These are phyloP conservation scores for Drosophila pseudoananassae DNA, from an alignment of 1,140 invertebrate species.

Conservation along the genomic window DNA sequence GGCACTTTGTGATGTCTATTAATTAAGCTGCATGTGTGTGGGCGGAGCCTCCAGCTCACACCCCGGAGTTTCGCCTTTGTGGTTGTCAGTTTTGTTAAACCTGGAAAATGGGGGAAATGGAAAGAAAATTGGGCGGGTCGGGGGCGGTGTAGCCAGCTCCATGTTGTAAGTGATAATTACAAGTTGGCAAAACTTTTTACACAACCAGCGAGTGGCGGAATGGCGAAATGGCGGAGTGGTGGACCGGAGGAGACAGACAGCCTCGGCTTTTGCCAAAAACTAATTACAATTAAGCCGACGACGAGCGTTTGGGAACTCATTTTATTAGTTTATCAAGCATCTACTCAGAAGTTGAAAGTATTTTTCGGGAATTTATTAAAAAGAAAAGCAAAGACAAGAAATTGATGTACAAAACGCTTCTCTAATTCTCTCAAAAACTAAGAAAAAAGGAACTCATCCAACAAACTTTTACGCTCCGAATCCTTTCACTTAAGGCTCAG, in stretches of 20 bases:
- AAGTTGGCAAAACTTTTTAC: conserved; percentile 75
- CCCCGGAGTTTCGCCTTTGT: conserved; percentile 24
- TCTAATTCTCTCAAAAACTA: conserved; percentile 36
- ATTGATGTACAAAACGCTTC: conserved; percentile 51
- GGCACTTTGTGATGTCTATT: conserved; percentile 75
- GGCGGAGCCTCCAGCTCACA: conserved; percentile 2
- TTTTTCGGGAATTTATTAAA: conserved; percentile 64
- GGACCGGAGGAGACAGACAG: conserved; percentile 58
- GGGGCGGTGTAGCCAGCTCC: conserved; percentile 21
- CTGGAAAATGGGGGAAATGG: conserved; percentile 26
- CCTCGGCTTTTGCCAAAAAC: conserved; percentile 39
- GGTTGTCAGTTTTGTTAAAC: conserved; percentile 45
- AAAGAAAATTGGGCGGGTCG: background rate
- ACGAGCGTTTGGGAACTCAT: conserved; percentile 63
- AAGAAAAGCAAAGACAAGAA: conserved; percentile 38
- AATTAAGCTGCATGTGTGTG: conserved; percentile 66
- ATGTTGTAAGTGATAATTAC: conserved; percentile 77
- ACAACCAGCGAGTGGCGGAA: conserved; percentile 50
- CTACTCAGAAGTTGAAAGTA: conserved; percentile 35
- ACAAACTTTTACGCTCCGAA: conserved; percentile 70
- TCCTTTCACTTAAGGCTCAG: conserved; percentile 74
- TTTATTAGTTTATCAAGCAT: conserved; percentile 63
- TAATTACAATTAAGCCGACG: conserved; percentile 77
- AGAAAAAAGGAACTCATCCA: conserved; percentile 11
- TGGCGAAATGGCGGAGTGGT: background rate